Base-by-base conservation (phyloP, 2,797 vertebrate genomes). In the Enteromius trimaculatus region DNA sequence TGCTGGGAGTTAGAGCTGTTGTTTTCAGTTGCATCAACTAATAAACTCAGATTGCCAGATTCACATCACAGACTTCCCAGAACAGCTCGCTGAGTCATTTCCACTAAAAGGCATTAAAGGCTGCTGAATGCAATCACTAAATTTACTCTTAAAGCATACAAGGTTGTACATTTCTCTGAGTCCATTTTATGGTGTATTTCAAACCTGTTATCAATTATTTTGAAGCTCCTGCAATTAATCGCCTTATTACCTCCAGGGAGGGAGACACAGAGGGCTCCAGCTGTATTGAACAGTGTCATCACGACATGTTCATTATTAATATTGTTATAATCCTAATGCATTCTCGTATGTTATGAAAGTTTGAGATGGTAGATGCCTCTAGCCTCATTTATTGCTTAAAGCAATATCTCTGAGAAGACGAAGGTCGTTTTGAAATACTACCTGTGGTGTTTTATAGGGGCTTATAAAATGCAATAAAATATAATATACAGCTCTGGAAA, bases 61-160 rank as follows among this genome's bases (percentile, higher is more conserved):
- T 78, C 65, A 74, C 80, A 80, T 68, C 77, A 58, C 62, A 53
- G 39, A 62, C 65, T 84, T 77, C 77, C 77, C 34, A 44, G 71
- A 83, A 86, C 34, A 42, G 21, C 78, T 31, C 2, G 70, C 80
- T 60, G 68, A 85, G 80, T 86, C 69, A 82, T 70, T 86, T 82
- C 69, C 53, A 75, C 68, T n/a, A 9, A 79, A 79, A 21, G 39
- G 49, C 60, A 71, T 80, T 55, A 70, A n/a, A 80, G 66, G n/a
- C 70, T 9, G 49, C 34, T 44, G 47, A 76, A 76, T 76, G 80
- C 62, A 74, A 68, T 37, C 49, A 11, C 31, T 29, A 55, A 74
- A 2, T 62, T 69, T 44, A 34, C 13, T 81, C 64, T 69, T 81
- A 53, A 53, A n/a, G 3, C 71, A 68, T 53, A 66, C 17, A 34